Conservation (phyloP, 2,113 vertebrate species). For the Aspiorhynchus laticeps region DNA sequence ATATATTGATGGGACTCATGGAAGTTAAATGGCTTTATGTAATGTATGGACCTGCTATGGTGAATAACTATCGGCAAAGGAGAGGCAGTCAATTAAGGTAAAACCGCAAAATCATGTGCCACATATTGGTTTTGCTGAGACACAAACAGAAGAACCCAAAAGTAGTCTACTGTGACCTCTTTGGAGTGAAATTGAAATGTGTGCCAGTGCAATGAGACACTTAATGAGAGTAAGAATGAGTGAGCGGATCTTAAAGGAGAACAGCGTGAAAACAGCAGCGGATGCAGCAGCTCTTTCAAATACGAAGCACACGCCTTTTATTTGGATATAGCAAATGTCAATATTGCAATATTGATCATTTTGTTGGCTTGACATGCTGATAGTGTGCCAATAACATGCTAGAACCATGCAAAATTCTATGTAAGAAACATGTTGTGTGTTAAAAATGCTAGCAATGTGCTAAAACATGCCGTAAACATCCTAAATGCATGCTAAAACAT, state of each 20-base stretch:
- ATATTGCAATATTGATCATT: neutral
- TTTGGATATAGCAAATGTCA: neutral
- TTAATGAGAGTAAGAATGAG: conserved; percentile 51
- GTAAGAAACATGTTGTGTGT: neutral
- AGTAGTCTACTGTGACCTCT: conserved; percentile 46
- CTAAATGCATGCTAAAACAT: neutral
- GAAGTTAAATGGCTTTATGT: neutral
- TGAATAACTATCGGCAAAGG: neutral
- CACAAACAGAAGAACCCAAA: conserved; percentile 43
- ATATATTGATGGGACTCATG: too few relatives aligned
- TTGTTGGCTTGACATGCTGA: neutral
- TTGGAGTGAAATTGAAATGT: conserved; percentile 61
- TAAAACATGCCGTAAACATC: neutral
- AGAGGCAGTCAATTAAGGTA: neutral
- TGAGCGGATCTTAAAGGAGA: conserved; percentile 56
- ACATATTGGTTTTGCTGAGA: neutral
- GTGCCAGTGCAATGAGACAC: conserved; percentile 51
- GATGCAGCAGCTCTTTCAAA: neutral
- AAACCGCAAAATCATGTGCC: neutral
- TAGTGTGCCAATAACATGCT: neutral
- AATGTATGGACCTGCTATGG: neutral
- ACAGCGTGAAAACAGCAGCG: conserved; percentile 29
- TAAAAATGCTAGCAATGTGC: too few relatives aligned
- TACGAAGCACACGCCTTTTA: neutral
- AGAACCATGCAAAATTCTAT: too few relatives aligned